A percentile compares a stretch with the other conserved stretches of the same genome.
Conservation (phyloP, 2,888 invertebrate genomes). For the Chalcis sispes region DNA sequence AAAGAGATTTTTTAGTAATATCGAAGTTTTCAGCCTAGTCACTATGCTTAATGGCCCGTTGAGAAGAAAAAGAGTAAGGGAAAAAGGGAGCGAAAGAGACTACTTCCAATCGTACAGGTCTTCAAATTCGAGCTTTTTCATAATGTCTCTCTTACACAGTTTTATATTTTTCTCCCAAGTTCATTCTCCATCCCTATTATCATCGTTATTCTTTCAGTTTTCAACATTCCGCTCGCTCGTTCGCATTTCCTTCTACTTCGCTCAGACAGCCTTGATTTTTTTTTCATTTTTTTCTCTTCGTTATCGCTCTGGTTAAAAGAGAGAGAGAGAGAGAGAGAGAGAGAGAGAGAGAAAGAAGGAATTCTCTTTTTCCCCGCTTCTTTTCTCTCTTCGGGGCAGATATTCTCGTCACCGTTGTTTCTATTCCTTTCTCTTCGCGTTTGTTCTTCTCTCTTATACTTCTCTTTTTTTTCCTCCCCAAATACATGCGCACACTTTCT, state of each 20-base stretch:
- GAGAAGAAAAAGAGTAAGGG: no score
- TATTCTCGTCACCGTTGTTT: constrained; percentile 21
- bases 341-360: no score
- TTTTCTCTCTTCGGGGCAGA: background rate
- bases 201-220: constrained; percentile 14
- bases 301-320: no score
- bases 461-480: constrained; percentile 1
- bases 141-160: background rate
- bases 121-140: constrained; percentile 11
- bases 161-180: background rate
- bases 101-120: constrained; percentile 62
- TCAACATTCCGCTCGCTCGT: constrained; percentile 9
- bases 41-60: constrained; percentile 73
- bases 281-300: constrained; percentile 39
- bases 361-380: constrained; percentile 19
- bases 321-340: no score
- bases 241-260: constrained; percentile 45
- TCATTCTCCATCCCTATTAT: background rate
- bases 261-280: no score
- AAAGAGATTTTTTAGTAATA: constrained; percentile 53
- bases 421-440: no score
- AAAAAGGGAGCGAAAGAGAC: no score
- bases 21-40: constrained; percentile 63
- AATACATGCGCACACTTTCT: no score
- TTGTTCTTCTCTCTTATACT: background rate